Conservation (phyloP, 1,140 invertebrate genomes). For the Samia ricini region DNA sequence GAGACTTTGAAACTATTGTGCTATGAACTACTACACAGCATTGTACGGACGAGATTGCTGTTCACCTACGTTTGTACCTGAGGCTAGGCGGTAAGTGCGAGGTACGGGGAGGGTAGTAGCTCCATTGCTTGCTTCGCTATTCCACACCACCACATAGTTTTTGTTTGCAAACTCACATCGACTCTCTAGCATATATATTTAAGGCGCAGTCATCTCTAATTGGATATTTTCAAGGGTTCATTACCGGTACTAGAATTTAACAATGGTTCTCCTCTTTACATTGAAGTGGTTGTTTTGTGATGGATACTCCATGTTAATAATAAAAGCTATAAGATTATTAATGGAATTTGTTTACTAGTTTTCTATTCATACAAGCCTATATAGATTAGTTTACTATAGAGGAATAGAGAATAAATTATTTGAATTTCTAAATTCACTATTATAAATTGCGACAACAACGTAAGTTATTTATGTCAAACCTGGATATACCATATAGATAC, state of each 20-base stretch:
- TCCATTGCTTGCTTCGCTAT: constrained; percentile 42
- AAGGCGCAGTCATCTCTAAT: constrained; percentile 55
- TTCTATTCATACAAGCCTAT: not conserved
- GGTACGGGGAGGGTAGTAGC: constrained; percentile 15
- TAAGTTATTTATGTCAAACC: too few relatives aligned
- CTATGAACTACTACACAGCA: constrained; percentile 29
- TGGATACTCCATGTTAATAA: not conserved
- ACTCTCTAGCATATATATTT: constrained; percentile 39
- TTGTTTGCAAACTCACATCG: constrained; percentile 53
- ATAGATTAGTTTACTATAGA: too few relatives aligned
- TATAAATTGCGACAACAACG: too few relatives aligned
- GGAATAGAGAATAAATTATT: too few relatives aligned
- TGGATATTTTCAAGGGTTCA: constrained; percentile 52
- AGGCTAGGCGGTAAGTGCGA: constrained; percentile 11
- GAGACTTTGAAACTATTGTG: constrained; percentile 23
- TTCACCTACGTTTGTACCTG: constrained; percentile 40
- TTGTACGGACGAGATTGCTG: constrained; percentile 49
- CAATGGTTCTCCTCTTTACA: constrained; percentile 20
- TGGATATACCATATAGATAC: too few relatives aligned
- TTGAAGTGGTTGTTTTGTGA: not conserved
- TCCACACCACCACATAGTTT: constrained; percentile 52
- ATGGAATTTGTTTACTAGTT: not conserved
- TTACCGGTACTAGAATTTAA: constrained; percentile 27
- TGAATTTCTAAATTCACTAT: too few relatives aligned
- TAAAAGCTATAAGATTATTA: not conserved